These are phyloP conservation scores for Gymnodraco acuticeps DNA, from an alignment of 2,797 vertebrate genomes.

Conservation along the genomic window DNA sequence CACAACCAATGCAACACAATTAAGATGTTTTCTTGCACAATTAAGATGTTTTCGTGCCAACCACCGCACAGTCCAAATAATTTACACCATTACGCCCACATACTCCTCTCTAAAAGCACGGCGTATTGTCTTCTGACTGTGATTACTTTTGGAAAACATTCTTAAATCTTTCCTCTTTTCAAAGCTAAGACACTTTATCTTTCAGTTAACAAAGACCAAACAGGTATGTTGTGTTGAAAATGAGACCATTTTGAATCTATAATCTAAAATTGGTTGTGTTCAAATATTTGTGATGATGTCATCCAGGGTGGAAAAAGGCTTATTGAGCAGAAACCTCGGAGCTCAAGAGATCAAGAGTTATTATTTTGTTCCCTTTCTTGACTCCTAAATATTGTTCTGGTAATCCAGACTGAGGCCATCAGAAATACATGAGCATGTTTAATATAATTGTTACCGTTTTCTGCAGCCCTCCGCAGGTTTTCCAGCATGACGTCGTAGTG, in stretches of 20 bases:
- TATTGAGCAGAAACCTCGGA: not conserved
- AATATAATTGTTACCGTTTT: constrained; percentile 87
- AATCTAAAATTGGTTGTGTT: not conserved
- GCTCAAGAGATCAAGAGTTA: not conserved
- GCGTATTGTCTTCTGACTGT: not conserved
- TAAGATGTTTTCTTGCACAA: constrained; percentile 46
- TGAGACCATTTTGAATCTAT: not conserved
- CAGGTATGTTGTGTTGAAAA: not conserved
- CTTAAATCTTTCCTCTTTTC: not conserved
- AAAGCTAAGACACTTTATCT: not conserved
- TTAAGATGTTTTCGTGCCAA: constrained; percentile 48
- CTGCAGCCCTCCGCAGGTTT: constrained; percentile 95
- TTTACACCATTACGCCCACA: constrained; percentile 21
- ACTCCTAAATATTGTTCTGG: not conserved
- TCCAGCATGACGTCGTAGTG: constrained; percentile 99
- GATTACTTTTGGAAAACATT: not conserved
- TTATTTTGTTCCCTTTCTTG: constrained; percentile 5
- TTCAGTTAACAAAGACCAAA: not conserved
- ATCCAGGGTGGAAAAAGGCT: not conserved
- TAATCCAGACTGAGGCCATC: not conserved
- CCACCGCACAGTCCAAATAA: constrained; percentile 34
- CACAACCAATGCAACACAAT: constrained; percentile 24
- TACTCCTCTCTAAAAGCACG: constrained; percentile 4
- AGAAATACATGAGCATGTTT: not conserved
- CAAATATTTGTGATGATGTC: not conserved